Evolutionary conservation across 2,888 invertebrate species (phyloP), one percentile per base, ranked within the genome.

Genomic region (Geophilus truncorum): DNA sequence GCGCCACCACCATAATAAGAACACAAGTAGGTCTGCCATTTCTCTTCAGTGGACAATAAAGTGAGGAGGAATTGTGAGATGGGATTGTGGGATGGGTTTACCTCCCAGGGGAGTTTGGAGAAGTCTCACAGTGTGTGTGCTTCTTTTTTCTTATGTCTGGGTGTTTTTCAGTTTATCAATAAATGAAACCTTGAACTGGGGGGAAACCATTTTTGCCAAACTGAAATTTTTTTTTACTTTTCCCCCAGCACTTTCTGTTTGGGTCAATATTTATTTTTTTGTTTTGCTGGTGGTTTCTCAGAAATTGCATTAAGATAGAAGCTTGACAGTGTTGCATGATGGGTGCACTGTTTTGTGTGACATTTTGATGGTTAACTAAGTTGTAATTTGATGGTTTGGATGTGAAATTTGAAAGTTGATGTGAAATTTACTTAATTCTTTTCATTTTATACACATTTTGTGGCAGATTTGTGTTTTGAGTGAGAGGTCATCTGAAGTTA

Each of bases 81-180:
- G 62, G 25, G 62, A 62, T 62, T 23, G 23, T 62, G 45, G 45
- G 45, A 45, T 45, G 45, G 45, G 45, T 23, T 62, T 12, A 23
- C 23, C 25, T 62, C 62, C 62, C 62, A 25, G 28, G 62, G 12
- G 62, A 62, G 25, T 62, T 25, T 62, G 23, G 21, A 57, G 57
- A 57, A 23, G 57, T 57, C 23, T 57, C 21, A 4, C 6, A 2
- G 25, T 62, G 62, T 25, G 62, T n/a, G n/a, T n/a, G n/a, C n/a
- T n/a, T n/a, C 15, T n/a, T 1, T n/a, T 45, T 45, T n/a, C 18
- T n/a, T 6, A 5, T 45, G 25, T 62, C 10, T 62, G 62, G 62
- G 62, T 62, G 62, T 62, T 62, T 62, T 62, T 62, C 12, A 62
- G 62, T 62, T 62, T 62, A 62, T 62, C 62, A 62, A 62, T 62